Conservation (phyloP, 2,113 vertebrate genomes). For the Megaleporinus macrocephalus region DNA sequence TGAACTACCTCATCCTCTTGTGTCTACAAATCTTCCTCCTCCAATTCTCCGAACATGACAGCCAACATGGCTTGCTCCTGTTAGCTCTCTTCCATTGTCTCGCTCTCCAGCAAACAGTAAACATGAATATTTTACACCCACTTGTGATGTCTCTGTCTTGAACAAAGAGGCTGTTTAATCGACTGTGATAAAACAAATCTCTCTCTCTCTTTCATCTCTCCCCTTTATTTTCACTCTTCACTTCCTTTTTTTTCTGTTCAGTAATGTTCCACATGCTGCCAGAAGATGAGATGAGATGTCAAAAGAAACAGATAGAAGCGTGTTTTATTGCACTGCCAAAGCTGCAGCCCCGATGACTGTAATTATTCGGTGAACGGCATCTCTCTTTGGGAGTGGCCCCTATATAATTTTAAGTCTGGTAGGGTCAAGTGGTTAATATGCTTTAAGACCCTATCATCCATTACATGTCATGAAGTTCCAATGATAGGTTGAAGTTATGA, state of each 20-base stretch:
- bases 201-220: slow-evolving; percentile 56
- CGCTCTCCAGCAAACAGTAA: slow-evolving; percentile 45
- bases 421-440: slow-evolving; percentile 65
- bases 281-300: slow-evolving; percentile 72
- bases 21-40: slow-evolving; percentile 54
- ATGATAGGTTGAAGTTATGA: slow-evolving; percentile 63
- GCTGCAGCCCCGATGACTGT: slow-evolving; percentile 66
- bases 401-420: slow-evolving; percentile 63
- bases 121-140: slow-evolving; percentile 19
- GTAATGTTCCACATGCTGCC: slow-evolving; percentile 61
- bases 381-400: slow-evolving; percentile 62
- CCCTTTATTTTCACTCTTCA: slow-evolving; percentile 14
- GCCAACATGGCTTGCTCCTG: slow-evolving; percentile 45
- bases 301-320: slow-evolving; percentile 69
- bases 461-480: slow-evolving; percentile 63
- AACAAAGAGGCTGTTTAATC: slow-evolving; percentile 76
- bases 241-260: slow-evolving; percentile 59
- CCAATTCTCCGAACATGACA: slow-evolving; percentile 69
- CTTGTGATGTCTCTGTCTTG: slow-evolving; percentile 12
- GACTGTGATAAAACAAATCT: slow-evolving; percentile 63
- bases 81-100: slow-evolving; percentile 71
- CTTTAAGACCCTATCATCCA: slow-evolving; percentile 57
- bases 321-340: slow-evolving; percentile 74
- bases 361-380: slow-evolving; percentile 71
- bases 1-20: slow-evolving; percentile 67